Base-by-base conservation (phyloP, 2,113 vertebrate species). In the Coreoperca whiteheadi region DNA sequence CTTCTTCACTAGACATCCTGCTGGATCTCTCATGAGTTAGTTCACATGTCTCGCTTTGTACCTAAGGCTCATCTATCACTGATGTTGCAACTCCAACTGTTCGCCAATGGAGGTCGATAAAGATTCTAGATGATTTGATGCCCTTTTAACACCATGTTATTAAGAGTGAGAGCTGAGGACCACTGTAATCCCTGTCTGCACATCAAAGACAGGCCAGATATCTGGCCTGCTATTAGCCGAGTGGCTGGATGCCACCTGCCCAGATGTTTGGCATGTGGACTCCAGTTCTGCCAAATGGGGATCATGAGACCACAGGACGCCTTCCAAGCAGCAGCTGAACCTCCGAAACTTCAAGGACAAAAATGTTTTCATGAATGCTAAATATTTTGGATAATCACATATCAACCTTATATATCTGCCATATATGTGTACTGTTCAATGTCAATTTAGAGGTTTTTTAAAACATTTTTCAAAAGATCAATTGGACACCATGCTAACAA, bases 181-280 rank as follows among this genome's bases (percentile, higher is more conserved):
- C 70, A 50, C 64, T 66, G 78, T 87, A 89, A 87, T 90, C 83
- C 85, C 89, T 65, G 87, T 83, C 77, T 88, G 90, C 83, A 90
- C 88, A 91, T 94, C 92, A 94, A 92, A 93, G 89, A 87, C 81
- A 70, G 77, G 39, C 43, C 66, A 77, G 76, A 89, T 87, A 87
- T 91, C 75, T 86, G 89, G 86, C 74, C 74, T 64, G 86, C 87
- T 79, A 89, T 93, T 93, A 91, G 74, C 70, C 3, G 41, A 71
- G 84, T 92, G 93, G 89, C 87, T 57, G 46, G 54, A 50, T 74
- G 92, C 94, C 94, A 94, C 86, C 86, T 90, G 90, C 75, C 83
- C 93, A 95, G 94, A 94, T 95, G 93, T 94, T 94, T 87, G 85
- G 90, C 90, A 84, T 83, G 90, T 37, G 72, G 81, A 88, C 78